Evolutionary conservation across 2,797 vertebrate genomes (phyloP).

Genomic region (Liparis tanakae): DNA sequence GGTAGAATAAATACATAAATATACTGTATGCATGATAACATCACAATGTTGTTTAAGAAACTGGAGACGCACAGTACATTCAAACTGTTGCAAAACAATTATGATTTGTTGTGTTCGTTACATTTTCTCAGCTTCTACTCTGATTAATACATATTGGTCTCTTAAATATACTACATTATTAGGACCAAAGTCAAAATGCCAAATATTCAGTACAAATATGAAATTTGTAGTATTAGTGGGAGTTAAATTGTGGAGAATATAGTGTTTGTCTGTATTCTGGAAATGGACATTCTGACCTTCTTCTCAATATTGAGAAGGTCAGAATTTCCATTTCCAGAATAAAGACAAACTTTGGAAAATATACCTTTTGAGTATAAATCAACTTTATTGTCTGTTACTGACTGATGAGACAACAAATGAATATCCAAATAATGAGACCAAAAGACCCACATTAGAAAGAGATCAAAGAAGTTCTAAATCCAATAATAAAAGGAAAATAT

Average conservation of each 20-base stretch:
- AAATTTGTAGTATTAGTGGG: background rate
- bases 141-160: background rate
- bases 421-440: background rate
- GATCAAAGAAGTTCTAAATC: constrained; percentile 1
- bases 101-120: background rate
- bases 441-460: background rate
- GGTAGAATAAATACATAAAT: background rate
- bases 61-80: too few species aligned
- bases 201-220: background rate
- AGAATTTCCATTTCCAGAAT: background rate
- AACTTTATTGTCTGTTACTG: background rate
- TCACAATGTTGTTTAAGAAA: too few species aligned
- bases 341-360: background rate
- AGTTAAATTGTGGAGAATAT: background rate
- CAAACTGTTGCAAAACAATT: background rate
- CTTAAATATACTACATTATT: background rate
- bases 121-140: background rate
- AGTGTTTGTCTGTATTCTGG: too few species aligned
- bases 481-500: background rate
- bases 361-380: background rate
- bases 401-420: background rate
- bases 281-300: too few species aligned
- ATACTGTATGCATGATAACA: too few species aligned
- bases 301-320: background rate
- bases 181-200: background rate